Evolutionary conservation across 2,888 invertebrate species (phyloP), one percentile per base, ranked within the genome.

Genomic region (Drosophila kuntzei): DNA sequence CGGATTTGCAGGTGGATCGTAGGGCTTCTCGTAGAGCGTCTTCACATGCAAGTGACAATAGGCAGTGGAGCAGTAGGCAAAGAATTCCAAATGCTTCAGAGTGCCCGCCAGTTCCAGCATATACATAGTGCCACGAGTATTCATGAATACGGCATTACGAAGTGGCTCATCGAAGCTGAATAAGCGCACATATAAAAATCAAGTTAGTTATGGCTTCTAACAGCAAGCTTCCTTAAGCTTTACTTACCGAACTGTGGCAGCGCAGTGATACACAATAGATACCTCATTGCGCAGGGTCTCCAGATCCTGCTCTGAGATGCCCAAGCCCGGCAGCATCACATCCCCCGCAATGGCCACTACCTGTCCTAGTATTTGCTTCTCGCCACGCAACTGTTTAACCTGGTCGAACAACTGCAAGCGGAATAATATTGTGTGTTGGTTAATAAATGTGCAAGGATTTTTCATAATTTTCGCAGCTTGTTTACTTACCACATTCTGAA

Each of bases 41-140:
- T 95, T 95, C 90, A 96, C 95, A 87, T 97, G 95, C 62, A 98
- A 94, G 90, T 98, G 98, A 86, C 98, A 97, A 92, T 98, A 98
- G 0, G 98, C 95, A 0, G 98, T 98, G 2, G 98, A 98, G 6
- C 98, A 94, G 91, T 98, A 91, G 14, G 90, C 91, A 51, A 92
- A 92, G 63, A 96, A 96, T 92, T 95, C 93, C 46, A 99, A 93
- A 7, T 96, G 94, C 88, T 96, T 96, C 90, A 95, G 94, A 74
- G 94, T 93, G 88, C 95, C 95, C 50, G 96, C 98, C 59, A 99
- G 91, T 9, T 96, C 95, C 64, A 99, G 91, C 93, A 99, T 95
- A 70, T 96, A 94, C 90, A 97, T 96, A 0, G 98, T 98, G 36
- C 98, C 99, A 61, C 97, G 94, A 0, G 98, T 96, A 92, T 99